These are phyloP conservation scores for Pachyseris speciosa DNA, from an alignment of 64 coral and sea anemone species.

Conservation along the genomic window DNA sequence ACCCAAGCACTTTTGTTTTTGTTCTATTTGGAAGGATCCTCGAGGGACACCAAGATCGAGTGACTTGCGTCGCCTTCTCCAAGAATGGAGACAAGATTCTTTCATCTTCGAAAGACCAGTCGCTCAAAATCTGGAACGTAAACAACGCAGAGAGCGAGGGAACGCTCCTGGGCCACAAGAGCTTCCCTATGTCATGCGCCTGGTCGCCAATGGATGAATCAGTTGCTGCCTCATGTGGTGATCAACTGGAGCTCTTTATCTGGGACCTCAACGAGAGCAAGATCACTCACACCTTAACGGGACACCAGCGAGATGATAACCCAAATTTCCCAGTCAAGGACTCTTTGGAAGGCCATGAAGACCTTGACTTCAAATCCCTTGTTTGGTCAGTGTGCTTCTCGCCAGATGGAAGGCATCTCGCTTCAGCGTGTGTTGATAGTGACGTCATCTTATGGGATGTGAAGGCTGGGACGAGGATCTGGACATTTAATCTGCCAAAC, in stretches of 20 bases:
- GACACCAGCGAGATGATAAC: slow-evolving; percentile 17
- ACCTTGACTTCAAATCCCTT: slow-evolving; percentile 46
- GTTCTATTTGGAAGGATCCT: not conserved
- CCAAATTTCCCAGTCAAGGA: slow-evolving; percentile 57
- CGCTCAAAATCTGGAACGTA: slow-evolving; percentile 51
- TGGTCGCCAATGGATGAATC: slow-evolving; percentile 51
- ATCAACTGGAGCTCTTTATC: slow-evolving; percentile 56
- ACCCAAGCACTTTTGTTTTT: no score
- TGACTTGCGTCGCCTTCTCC: slow-evolving; percentile 49
- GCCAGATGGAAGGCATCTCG: slow-evolving; percentile 45
- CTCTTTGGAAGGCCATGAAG: not conserved
- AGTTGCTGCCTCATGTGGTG: slow-evolving; percentile 47
- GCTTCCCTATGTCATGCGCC: slow-evolving; percentile 49
- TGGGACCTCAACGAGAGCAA: slow-evolving; percentile 21
- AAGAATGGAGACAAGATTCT: slow-evolving; percentile 29
- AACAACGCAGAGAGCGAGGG: not conserved
- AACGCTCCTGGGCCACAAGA: slow-evolving; percentile 33
- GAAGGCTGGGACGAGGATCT: slow-evolving; percentile 1
- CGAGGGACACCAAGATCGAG: slow-evolving; percentile 48
- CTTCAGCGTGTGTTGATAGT: slow-evolving; percentile 37
- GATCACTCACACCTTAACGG: not conserved
- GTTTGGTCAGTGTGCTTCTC: slow-evolving; percentile 67
- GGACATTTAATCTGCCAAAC: slow-evolving; percentile 47
- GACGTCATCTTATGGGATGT: slow-evolving; percentile 47
- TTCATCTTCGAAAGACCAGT: slow-evolving; percentile 45